Conservation (phyloP, 2,113 vertebrate species). For the Puma concolor region DNA sequence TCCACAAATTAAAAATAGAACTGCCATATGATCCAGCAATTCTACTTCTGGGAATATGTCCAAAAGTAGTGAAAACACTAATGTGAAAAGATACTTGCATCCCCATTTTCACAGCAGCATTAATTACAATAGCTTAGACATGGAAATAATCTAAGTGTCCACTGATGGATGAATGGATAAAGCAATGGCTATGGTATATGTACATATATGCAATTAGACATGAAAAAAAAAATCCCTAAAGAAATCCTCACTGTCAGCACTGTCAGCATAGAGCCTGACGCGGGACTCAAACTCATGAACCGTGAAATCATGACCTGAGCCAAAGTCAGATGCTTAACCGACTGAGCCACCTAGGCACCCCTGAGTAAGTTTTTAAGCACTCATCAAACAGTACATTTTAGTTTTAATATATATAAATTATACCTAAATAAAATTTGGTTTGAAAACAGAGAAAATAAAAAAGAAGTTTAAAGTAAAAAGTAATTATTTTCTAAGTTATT, state of each 20-base stretch:
- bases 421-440: background rate
- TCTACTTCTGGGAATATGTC: background rate
- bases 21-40: background rate
- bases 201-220: background rate
- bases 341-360: too few species aligned
- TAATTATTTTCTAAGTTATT: background rate
- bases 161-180: background rate
- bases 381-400: background rate
- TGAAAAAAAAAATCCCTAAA: background rate
- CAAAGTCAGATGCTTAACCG: too few species aligned
- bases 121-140: background rate
- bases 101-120: background rate
- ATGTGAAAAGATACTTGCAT: background rate
- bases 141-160: background rate
- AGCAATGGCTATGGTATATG: background rate
- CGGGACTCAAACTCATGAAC: too few species aligned
- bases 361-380: background rate
- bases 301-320: too few species aligned
- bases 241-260: too few species aligned
- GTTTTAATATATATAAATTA: background rate
- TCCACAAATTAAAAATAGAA: background rate
- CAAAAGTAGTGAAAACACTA: background rate
- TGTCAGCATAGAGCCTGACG: too few species aligned
- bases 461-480: background rate
- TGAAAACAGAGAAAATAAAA: conserved; percentile 15